Evolutionary conservation across 2,797 vertebrate genomes (phyloP).

Genomic region (Macroramphosus scolopax): DNA sequence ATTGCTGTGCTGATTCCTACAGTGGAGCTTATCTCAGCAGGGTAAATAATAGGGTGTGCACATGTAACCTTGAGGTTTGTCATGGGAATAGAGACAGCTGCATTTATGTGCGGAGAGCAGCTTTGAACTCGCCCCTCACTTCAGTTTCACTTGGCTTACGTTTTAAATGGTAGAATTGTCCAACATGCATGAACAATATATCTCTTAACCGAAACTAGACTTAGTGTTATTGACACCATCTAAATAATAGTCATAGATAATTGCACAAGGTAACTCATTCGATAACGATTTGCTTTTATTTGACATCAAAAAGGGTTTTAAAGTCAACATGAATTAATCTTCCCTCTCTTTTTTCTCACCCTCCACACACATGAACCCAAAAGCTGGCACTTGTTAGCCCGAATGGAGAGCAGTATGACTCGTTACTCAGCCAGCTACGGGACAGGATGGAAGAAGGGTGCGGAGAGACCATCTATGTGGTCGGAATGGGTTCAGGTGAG

Average conservation of each 20-base stretch:
- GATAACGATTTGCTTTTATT: no score
- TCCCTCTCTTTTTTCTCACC: conserved; percentile 7
- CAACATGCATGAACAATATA: no score
- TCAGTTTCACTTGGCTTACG: background rate
- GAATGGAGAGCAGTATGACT: conserved; percentile 95
- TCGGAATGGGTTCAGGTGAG: conserved; percentile 97
- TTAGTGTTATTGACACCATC: no score
- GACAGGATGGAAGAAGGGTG: conserved; percentile 97
- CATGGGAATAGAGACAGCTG: conserved; percentile 53
- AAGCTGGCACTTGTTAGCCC: conserved; percentile 96
- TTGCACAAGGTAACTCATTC: no score
- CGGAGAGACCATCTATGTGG: conserved; percentile 97
- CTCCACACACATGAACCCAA: background rate
- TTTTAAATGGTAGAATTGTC: no score
- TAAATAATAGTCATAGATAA: no score
- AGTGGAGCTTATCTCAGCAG: background rate
- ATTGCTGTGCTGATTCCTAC: background rate
- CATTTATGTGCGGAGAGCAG: conserved; percentile 14
- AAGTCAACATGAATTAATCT: background rate
- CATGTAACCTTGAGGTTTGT: conserved; percentile 19
- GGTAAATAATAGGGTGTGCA: background rate
- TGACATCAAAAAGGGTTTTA: background rate
- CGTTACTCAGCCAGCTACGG: conserved; percentile 89
- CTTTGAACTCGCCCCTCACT: background rate
- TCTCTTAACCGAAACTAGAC: no score